Percentiles rank a stretch among this genome's conserved stretches.
These are phyloP conservation scores for Prunella himalayana DNA, from an alignment of 2,113 vertebrate species.

Conservation along the genomic window DNA sequence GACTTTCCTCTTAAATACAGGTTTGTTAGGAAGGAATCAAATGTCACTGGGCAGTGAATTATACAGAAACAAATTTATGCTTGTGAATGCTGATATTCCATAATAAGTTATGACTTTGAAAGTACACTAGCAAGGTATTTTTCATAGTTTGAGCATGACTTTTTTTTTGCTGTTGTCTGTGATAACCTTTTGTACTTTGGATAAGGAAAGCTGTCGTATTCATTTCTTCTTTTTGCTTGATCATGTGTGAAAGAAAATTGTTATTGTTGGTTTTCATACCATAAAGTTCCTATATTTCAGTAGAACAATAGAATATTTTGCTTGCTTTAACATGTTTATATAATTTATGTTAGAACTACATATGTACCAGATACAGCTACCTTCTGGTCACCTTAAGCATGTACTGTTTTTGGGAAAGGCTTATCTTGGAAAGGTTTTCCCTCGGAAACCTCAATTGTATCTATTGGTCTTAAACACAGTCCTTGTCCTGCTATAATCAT, in stretches of 20 bases:
- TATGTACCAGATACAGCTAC: neutral
- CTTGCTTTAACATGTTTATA: neutral
- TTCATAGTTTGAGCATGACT: neutral
- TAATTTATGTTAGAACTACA: neutral
- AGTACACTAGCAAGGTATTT: conserved; percentile 32
- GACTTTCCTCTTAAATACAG: conserved; percentile 64
- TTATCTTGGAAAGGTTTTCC: neutral
- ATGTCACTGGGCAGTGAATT: conserved; percentile 62
- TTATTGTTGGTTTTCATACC: neutral
- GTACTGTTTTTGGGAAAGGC: neutral
- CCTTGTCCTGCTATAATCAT: neutral
- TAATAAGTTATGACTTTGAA: conserved; percentile 35
- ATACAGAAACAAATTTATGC: conserved; percentile 48
- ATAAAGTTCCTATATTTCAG: neutral
- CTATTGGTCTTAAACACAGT: neutral
- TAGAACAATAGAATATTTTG: neutral
- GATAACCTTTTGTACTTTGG: neutral
- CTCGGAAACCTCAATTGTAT: neutral
- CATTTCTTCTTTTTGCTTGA: neutral
- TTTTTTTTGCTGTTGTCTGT: neutral
- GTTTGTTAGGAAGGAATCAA: conserved; percentile 62
- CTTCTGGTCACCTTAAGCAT: neutral
- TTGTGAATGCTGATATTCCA: conserved; percentile 41
- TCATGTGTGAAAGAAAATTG: neutral
- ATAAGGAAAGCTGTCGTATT: neutral